Base-by-base conservation (phyloP, 2,113 vertebrate species). In the Lipotes vexillifer region DNA sequence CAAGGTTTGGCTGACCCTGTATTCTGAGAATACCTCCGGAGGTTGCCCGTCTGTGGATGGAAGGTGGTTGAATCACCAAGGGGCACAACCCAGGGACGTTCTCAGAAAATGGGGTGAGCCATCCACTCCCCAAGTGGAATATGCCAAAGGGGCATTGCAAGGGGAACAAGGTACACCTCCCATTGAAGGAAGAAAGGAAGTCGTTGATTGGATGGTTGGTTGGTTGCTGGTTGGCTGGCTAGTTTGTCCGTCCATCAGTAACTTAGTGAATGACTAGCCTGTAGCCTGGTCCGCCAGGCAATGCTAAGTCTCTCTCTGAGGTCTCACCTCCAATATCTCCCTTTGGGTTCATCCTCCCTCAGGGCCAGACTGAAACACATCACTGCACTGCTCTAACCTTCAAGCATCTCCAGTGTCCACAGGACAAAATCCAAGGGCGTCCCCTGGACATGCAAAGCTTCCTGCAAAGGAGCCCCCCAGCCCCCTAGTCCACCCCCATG, bases 401-500 rank as follows among this genome's bases (percentile, higher is more conserved):
- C 33, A 23, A 4, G 57, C 55, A 57, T 13, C 55, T 11, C n/a
- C 27, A 41, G 0, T 5, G 15, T 49, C 15, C 61, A 36, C 88
- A 80, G 44, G 77, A 91, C 33, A 75, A 71, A 13, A 27, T 29
- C 84, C 5, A 41, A 44, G 18, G 8, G 41, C 55, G 21, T 41
- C 17, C 33, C 25, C 36, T 12, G 11, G 55, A 27, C 38, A 17
- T 18, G 12, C 74, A 57, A 10, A 63, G n/a, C 33, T n/a, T 41
- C 57, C 78, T 31, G 31, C 36, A 71, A 0, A 1, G 1, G 61
- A 77, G 27, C 7, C 44, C 38, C 93, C 63, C 9, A 18, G 3
- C 4, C 21, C 27, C 31, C 27, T 12, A 2, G 27, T 6, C 46
- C 38, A 14, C 52, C 15, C n/a, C 36, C 6, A 0, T 4, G 2